Conservation (phyloP, 2,888 invertebrate species). For the Hypercompe scribonia region DNA sequence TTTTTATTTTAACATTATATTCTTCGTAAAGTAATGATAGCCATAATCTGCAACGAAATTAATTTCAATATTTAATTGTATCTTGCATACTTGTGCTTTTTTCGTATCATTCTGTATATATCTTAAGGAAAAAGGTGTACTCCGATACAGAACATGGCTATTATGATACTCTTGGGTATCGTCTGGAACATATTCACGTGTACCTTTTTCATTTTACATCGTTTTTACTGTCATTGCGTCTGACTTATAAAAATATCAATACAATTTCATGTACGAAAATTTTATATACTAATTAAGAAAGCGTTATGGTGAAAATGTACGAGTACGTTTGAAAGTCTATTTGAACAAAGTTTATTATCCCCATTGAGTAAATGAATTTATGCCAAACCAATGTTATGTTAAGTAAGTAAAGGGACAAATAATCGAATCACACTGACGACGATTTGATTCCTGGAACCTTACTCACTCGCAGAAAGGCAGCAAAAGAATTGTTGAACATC, state of each 20-base stretch:
- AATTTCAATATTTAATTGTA: constrained; percentile 41
- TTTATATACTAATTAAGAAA: not conserved
- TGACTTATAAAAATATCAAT: constrained; percentile 36
- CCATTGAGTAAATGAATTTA: not conserved
- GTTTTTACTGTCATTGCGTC: constrained; percentile 64
- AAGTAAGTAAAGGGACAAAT: too few species aligned
- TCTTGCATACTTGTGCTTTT: constrained; percentile 37
- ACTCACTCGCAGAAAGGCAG: too few species aligned
- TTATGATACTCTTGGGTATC: constrained; percentile 69
- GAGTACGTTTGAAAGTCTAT: not conserved
- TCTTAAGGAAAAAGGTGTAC: constrained; percentile 63
- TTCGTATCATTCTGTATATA: constrained; percentile 43
- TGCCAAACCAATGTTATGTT: not conserved
- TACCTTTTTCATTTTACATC: constrained; percentile 64
- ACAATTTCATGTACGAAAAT: not conserved
- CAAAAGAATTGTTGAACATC: too few species aligned
- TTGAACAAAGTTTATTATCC: not conserved
- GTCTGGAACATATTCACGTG: constrained; percentile 65
- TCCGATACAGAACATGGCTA: constrained; percentile 61
- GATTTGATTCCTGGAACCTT: too few species aligned
- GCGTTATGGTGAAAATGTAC: not conserved
- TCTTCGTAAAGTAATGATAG: not conserved
- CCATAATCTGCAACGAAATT: constrained; percentile 20
- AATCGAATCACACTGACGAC: too few species aligned
- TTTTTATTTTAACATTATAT: not conserved